Evolutionary conservation across 2,888 invertebrate species (phyloP).

Genomic region (Drosophila tripunctata): DNA sequence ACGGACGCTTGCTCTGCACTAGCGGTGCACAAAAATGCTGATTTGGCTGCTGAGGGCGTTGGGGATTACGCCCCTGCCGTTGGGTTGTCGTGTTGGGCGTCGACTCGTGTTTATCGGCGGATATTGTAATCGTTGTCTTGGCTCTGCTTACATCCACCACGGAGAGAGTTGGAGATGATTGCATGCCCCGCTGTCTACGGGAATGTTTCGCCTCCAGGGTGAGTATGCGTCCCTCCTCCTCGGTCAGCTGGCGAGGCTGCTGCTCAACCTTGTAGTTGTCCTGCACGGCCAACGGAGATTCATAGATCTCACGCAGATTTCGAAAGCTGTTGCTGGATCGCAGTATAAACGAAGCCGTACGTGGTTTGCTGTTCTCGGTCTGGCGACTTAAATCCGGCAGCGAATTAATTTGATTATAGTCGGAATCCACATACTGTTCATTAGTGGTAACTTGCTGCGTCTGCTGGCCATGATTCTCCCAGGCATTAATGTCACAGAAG

Average conservation of each 20-base stretch:
- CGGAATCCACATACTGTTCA: constrained; percentile 64
- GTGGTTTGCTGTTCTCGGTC: constrained; percentile 39
- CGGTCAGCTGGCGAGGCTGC: constrained; percentile 62
- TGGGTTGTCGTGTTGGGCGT: not conserved
- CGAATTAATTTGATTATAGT: constrained; percentile 70
- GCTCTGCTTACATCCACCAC: constrained; percentile 75
- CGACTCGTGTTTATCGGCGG: constrained; percentile 9
- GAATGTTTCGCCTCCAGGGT: constrained; percentile 90
- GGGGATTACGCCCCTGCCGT: constrained; percentile 7
- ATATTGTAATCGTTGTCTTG: constrained; percentile 80
- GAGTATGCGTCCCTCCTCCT: constrained; percentile 86
- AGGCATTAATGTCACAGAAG: constrained; percentile 85
- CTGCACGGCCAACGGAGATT: constrained; percentile 86
- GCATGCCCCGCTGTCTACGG: constrained; percentile 87
- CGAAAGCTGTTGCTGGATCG: constrained; percentile 90
- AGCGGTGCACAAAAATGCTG: constrained; percentile 66
- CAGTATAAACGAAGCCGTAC: constrained; percentile 86
- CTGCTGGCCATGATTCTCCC: constrained; percentile 83
- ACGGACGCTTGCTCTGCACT: constrained; percentile 56
- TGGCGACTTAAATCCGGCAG: constrained; percentile 76
- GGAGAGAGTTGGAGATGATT: constrained; percentile 79
- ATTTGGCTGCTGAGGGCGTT: constrained; percentile 40
- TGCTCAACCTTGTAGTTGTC: constrained; percentile 81
- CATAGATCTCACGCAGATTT: constrained; percentile 90
- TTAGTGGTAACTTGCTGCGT: constrained; percentile 8